Conservation (phyloP, 2,888 invertebrate species). For the Dryocosmus kuriphilus region DNA sequence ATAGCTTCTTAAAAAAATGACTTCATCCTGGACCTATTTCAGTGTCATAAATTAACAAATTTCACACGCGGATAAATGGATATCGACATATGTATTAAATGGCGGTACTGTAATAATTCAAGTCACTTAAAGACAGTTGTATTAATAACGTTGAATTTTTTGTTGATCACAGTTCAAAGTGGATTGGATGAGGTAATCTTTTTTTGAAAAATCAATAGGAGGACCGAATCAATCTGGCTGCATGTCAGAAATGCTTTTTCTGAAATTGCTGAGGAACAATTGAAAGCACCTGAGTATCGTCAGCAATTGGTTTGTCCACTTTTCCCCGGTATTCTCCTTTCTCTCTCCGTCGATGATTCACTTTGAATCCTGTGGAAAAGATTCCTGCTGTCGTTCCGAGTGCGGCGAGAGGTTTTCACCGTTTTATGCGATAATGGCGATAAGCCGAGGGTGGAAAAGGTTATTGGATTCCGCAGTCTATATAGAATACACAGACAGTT, state of each 20-base stretch:
- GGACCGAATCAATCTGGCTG: background rate
- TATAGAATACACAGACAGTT: conserved; percentile 54
- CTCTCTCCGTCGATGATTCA: conserved; percentile 4
- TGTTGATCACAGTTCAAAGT: too few relatives aligned
- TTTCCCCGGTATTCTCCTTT: background rate
- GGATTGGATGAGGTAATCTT: background rate
- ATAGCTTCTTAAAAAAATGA: too few relatives aligned
- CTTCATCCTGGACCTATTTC: too few relatives aligned
- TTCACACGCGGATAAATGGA: too few relatives aligned
- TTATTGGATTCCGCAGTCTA: conserved; percentile 59
- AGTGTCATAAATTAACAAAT: too few relatives aligned
- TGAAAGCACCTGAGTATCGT: conserved; percentile 5
- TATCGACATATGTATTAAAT: too few relatives aligned
- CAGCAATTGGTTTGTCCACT: conserved; percentile 25
- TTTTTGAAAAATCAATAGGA: background rate
- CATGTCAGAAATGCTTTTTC: background rate
- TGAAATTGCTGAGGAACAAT: background rate
- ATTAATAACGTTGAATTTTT: too few relatives aligned
- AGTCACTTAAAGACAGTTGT: too few relatives aligned
- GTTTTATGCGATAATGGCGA: conserved; percentile 38
- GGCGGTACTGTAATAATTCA: too few relatives aligned
- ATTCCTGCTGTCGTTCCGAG: conserved; percentile 23
- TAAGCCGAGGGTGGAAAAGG: conserved; percentile 40
- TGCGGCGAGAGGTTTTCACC: conserved; percentile 12
- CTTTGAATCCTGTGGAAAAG: conserved; percentile 27